Evolutionary conservation across 64 coral and sea anemone genomes (phyloP).

Genomic region (Montipora efflorescens): DNA sequence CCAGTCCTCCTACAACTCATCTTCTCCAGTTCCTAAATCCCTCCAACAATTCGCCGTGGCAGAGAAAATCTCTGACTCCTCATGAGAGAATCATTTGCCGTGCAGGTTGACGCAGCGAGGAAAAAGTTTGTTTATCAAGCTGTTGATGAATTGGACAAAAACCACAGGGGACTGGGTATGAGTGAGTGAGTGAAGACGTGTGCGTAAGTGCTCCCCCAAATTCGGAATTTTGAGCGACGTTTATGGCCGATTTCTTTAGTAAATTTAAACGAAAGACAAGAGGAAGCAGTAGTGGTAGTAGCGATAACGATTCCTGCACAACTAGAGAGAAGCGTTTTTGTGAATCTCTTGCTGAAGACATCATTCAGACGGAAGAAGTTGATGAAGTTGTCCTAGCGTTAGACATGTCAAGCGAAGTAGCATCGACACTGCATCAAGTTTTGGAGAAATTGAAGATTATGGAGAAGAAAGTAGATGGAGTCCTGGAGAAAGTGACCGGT

Average conservation of each 20-base stretch:
- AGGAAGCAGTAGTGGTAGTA: too few relatives aligned
- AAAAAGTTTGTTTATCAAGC: slow-evolving; percentile 50
- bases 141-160: too few relatives aligned
- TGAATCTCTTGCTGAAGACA: too few relatives aligned
- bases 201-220: too few relatives aligned
- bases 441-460: not conserved
- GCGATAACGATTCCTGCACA: too few relatives aligned
- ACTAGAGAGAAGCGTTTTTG: too few relatives aligned
- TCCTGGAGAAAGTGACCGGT: not conserved
- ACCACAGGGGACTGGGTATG: not conserved
- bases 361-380: not conserved
- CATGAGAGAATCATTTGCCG: not conserved
- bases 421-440: not conserved
- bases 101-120: slow-evolving; percentile 46
- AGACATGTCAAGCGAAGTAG: not conserved
- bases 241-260: too few relatives aligned
- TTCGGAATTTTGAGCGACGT: too few relatives aligned
- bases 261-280: too few relatives aligned
- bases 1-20: slow-evolving; percentile 57
- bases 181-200: too few relatives aligned
- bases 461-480: not conserved
- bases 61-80: slow-evolving; percentile 58
- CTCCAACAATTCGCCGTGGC: not conserved
- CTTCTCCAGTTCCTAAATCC: too few relatives aligned
- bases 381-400: not conserved